Base-by-base conservation (phyloP, 2,113 vertebrate species). In the Nesoenas mayeri region DNA sequence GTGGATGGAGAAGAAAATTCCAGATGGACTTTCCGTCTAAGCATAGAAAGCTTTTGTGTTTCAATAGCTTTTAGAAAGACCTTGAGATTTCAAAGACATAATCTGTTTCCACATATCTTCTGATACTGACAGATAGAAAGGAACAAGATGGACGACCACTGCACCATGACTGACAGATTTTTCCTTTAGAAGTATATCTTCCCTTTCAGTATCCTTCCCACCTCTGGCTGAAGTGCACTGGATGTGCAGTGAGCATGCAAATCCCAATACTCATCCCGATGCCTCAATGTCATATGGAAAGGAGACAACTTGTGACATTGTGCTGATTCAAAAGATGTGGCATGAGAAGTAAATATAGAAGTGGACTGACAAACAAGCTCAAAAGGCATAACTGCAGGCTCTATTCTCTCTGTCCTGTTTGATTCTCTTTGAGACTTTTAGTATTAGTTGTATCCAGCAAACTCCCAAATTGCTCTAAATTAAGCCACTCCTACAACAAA, bases 31-130 rank as follows among this genome's bases (percentile, higher is more conserved):
- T 94, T 84, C 51, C 10, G 67, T 42, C 34, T 74, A 78, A 40
- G 42, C 34, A 34, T 58, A 90, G 32, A 26, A 88, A 74, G 4
- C 28, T 89, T 90, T 78, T 51, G 42, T 74, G 60, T 95, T 92
- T 56, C 72, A 60, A 10, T 16, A 92, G 32, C 42, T 95, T 69
- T 78, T 86, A 38, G 72, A 89, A 97, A 91, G 95, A 91, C 92
- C 79, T 95, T 95, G 96, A 88, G 72, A 69, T 89, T 95, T 95
- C 92, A 96, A 94, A 97, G 95, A 71, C 96, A 91, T 84, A 62
- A 81, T 94, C 69, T 91, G 79, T 93, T 95, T 95, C 83, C 77
- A 60, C 6, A 1, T 38, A 92, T 84, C 83, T 93, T 81, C 42
- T 74, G 38, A 56, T 29, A 42, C 69, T 92, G 95, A 91, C 92